Conservation (phyloP, 2,797 vertebrate genomes). For the Parauchenoglanis ngamensis region DNA sequence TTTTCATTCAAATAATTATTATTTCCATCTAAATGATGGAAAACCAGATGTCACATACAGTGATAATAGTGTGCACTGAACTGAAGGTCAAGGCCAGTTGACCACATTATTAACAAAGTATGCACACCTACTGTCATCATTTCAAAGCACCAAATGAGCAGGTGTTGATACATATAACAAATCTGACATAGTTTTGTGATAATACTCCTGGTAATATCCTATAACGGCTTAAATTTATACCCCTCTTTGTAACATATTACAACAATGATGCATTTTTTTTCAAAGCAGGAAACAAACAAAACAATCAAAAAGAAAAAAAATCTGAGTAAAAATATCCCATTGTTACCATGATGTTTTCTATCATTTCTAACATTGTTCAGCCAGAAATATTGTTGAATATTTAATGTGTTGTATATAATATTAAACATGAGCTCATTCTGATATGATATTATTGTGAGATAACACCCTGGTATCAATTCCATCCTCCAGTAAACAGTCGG, state of each 20-base stretch:
- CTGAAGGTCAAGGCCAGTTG: not conserved
- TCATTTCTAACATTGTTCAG: not conserved
- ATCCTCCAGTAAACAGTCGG: not conserved
- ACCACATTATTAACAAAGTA: not conserved
- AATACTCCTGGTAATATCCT: not conserved
- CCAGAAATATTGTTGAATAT: constrained; percentile 7
- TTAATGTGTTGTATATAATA: constrained; percentile 24
- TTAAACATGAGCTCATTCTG: constrained; percentile 29
- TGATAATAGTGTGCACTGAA: not conserved
- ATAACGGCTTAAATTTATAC: not conserved
- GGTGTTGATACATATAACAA: not conserved
- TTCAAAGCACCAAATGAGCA: not conserved
- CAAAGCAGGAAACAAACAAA: not conserved
- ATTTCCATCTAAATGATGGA: not conserved
- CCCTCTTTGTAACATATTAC: not conserved
- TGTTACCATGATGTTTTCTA: constrained; percentile 3
- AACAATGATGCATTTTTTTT: too few relatives aligned
- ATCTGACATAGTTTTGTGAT: not conserved
- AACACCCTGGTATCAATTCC: constrained; percentile 18
- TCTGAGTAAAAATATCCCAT: not conserved
- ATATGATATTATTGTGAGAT: constrained; percentile 15
- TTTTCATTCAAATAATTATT: not conserved
- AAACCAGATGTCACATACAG: not conserved
- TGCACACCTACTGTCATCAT: not conserved
- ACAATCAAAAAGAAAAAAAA: not conserved